Evolutionary conservation across 2,888 invertebrate species (phyloP).

Genomic region (Coenonympha glycerion): DNA sequence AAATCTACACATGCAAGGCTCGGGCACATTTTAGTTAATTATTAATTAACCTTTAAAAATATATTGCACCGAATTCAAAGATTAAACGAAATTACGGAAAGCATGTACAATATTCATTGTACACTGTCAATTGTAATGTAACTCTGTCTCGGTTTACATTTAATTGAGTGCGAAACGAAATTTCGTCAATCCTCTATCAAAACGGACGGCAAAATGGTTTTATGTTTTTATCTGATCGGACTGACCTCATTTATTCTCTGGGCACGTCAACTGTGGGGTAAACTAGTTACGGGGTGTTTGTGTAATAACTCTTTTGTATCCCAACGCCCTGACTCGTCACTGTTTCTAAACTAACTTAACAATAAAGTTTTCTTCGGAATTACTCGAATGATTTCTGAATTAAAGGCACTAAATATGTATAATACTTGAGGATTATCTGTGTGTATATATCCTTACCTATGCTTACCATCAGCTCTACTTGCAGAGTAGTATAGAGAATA

Average conservation of each 20-base stretch:
- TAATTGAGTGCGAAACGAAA: neutral
- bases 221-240: neutral
- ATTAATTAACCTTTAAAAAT: neutral
- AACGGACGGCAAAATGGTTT: neutral
- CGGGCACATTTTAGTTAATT: no score
- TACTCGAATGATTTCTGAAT: no score
- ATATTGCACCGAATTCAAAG: no score
- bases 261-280: neutral
- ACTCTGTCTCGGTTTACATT: neutral
- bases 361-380: neutral
- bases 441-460: no score
- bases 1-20: no score
- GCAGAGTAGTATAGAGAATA: no score
- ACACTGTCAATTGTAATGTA: neutral
- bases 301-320: slow-evolving; percentile 6
- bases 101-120: neutral
- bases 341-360: neutral
- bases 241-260: neutral
- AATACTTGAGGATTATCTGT: no score
- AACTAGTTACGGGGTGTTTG: slow-evolving; percentile 6
- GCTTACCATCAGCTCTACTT: no score
- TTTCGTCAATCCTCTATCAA: neutral
- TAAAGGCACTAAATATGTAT: no score
- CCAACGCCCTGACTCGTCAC: neutral
- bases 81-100: no score